Conservation (phyloP, 1,140 invertebrate species). For the Drosophila bifasciata region DNA sequence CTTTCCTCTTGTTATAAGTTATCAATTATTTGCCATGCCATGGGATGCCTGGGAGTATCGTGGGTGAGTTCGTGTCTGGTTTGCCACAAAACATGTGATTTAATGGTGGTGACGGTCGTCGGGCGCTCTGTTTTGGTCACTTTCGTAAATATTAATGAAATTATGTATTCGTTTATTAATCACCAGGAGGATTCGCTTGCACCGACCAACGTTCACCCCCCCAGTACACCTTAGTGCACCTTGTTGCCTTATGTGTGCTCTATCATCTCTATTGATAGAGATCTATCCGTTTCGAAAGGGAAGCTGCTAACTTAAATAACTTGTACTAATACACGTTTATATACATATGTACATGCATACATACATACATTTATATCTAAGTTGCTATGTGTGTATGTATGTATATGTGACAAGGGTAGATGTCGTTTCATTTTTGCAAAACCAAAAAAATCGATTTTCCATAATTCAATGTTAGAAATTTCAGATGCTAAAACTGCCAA, state of each 20-base stretch:
- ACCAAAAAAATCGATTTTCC: slow-evolving; percentile 75
- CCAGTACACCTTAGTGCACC: too few relatives aligned
- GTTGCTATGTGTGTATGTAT: background rate
- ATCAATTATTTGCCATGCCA: slow-evolving; percentile 1
- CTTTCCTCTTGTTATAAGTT: background rate
- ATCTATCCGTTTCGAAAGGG: too few relatives aligned
- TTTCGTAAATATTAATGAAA: slow-evolving; percentile 41
- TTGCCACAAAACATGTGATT: slow-evolving; percentile 11
- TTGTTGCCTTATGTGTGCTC: too few relatives aligned
- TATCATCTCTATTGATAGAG: too few relatives aligned
- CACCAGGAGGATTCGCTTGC: slow-evolving; percentile 9
- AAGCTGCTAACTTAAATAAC: too few relatives aligned
- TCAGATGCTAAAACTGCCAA: slow-evolving; percentile 80
- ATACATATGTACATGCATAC: background rate
- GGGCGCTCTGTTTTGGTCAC: background rate
- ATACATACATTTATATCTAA: background rate
- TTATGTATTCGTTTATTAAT: slow-evolving; percentile 17
- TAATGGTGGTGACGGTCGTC: background rate
- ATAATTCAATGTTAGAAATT: slow-evolving; percentile 81
- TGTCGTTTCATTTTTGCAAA: slow-evolving; percentile 60
- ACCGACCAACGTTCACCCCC: background rate
- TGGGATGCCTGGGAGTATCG: background rate
- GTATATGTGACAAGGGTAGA: slow-evolving; percentile 28
- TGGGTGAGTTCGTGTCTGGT: slow-evolving; percentile 1
- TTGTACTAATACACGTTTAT: background rate